phyloP scores from a whole-genome alignment of 2,888 invertebrate species.

The Pyralis farinalis region DNA sequence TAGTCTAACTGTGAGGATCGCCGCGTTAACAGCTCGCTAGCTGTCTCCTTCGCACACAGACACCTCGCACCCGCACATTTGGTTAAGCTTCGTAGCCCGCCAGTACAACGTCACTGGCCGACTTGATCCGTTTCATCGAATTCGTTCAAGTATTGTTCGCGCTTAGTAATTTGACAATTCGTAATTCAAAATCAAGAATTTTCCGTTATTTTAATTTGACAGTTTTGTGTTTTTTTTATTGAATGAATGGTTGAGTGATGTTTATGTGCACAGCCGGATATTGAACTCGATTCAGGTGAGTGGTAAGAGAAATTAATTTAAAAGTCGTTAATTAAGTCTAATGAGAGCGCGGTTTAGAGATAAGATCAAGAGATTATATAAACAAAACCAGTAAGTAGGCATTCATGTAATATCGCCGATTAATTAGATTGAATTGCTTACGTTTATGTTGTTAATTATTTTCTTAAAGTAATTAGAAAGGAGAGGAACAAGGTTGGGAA shows the following conservation, averaged over 20 bases:
- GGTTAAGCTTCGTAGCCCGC: constrained; percentile 22
- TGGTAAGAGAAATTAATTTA: constrained; percentile 19
- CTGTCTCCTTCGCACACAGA: constrained; percentile 56
- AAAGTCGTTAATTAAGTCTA: constrained; percentile 21
- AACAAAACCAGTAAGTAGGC: constrained; percentile 13
- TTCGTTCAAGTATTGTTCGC: constrained; percentile 39
- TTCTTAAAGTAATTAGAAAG: constrained; percentile 1
- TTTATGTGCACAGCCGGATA: constrained; percentile 34
- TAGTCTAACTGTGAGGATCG: constrained; percentile 80
- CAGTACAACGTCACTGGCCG: constrained; percentile 34
- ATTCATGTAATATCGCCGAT: constrained; percentile 11
- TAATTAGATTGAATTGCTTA: constrained; percentile 5
- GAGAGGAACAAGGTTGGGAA: not conserved
- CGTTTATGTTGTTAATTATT: constrained; percentile 5
- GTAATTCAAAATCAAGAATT: constrained; percentile 47
- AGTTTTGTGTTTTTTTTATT: constrained; percentile 23
- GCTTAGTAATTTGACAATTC: too few species aligned
- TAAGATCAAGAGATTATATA: constrained; percentile 16
- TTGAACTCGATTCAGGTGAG: constrained; percentile 24
- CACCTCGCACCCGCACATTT: constrained; percentile 32
- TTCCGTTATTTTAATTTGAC: constrained; percentile 34
- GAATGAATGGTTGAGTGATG: constrained; percentile 22
- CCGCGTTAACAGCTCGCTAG: constrained; percentile 69
- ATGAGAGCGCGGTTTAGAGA: constrained; percentile 17
- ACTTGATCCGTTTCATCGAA: constrained; percentile 33